phyloP scores from a whole-genome alignment of 2,888 invertebrate species.

The Leptura quadrifasciata region DNA sequence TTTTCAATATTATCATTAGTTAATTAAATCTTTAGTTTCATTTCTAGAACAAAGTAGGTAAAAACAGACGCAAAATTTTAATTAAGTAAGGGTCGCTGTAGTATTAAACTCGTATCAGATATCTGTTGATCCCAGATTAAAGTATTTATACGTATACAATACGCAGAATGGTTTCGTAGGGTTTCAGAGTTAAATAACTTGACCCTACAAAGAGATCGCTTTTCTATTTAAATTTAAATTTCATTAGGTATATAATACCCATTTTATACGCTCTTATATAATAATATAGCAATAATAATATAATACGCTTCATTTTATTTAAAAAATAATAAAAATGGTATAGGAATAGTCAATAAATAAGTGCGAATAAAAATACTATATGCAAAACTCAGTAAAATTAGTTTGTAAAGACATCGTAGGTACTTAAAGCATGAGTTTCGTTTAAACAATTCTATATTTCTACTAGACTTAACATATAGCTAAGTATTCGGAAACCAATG shows the following conservation, averaged over 20 bases:
- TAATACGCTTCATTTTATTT: too few relatives aligned
- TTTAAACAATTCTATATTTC: too few relatives aligned
- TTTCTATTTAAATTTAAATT: constrained; percentile 43
- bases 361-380: too few relatives aligned
- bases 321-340: too few relatives aligned
- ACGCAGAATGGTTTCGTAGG: constrained; percentile 46
- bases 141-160: constrained; percentile 42
- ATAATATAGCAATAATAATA: too few relatives aligned
- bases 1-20: constrained; percentile 10
- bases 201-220: constrained; percentile 44
- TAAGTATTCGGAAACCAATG: too few relatives aligned
- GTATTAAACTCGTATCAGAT: constrained; percentile 41
- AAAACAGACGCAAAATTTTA: constrained; percentile 37
- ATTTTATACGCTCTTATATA: constrained; percentile 23
- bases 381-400: too few relatives aligned
- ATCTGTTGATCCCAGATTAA: constrained; percentile 44
- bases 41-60: constrained; percentile 15
- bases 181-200: constrained; percentile 55
- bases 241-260: constrained; percentile 44
- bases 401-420: too few relatives aligned
- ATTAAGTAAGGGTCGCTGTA: constrained; percentile 25
- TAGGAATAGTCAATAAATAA: too few relatives aligned
- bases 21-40: constrained; percentile 23
- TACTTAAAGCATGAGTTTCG: too few relatives aligned
- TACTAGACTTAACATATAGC: too few relatives aligned